A percentile compares a stretch with the other conserved stretches of the same genome.
These are phyloP conservation scores for Helicolenus hilgendorfi DNA, from an alignment of 2,797 vertebrate species.

Conservation along the genomic window DNA sequence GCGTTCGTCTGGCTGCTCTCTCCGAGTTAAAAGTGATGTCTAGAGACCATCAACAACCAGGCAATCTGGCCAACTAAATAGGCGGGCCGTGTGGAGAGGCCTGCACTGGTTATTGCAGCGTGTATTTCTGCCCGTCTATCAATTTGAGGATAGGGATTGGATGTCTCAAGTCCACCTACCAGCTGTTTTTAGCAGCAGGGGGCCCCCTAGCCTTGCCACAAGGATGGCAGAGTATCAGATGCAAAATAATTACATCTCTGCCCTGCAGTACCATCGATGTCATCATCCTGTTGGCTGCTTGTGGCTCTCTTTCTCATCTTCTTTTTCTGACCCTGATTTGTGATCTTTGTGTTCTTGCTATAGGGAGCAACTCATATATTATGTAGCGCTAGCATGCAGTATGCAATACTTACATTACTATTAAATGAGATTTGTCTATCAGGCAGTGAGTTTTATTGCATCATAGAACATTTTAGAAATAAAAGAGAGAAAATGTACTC, in stretches of 20 bases:
- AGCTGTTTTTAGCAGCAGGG: constrained; percentile 80
- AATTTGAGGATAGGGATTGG: constrained; percentile 83
- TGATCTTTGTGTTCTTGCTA: constrained; percentile 39
- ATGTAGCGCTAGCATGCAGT: constrained; percentile 23
- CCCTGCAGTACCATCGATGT: constrained; percentile 58
- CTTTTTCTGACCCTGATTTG: constrained; percentile 57
- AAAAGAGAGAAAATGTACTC: constrained; percentile 9
- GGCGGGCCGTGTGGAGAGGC: constrained; percentile 59
- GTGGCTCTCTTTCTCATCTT: constrained; percentile 37
- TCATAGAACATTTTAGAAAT: constrained; percentile 39
- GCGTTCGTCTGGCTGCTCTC: constrained; percentile 55
- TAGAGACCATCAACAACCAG: constrained; percentile 72
- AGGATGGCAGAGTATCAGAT: constrained; percentile 69
- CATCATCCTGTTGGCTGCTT: constrained; percentile 48
- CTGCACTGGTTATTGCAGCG: constrained; percentile 66
- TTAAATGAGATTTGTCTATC: constrained; percentile 39
- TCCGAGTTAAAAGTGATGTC: constrained; percentile 70
- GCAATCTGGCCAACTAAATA: constrained; percentile 80
- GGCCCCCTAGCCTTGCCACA: constrained; percentile 62
- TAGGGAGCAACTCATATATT: constrained; percentile 38
- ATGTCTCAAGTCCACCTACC: constrained; percentile 69
- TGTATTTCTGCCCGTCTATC: constrained; percentile 77
- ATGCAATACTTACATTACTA: constrained; percentile 42
- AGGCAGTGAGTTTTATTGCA: constrained; percentile 30
- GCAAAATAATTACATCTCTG: constrained; percentile 79